phyloP scores from a whole-genome alignment of 1,140 invertebrate species.

The Periplaneta americana region DNA sequence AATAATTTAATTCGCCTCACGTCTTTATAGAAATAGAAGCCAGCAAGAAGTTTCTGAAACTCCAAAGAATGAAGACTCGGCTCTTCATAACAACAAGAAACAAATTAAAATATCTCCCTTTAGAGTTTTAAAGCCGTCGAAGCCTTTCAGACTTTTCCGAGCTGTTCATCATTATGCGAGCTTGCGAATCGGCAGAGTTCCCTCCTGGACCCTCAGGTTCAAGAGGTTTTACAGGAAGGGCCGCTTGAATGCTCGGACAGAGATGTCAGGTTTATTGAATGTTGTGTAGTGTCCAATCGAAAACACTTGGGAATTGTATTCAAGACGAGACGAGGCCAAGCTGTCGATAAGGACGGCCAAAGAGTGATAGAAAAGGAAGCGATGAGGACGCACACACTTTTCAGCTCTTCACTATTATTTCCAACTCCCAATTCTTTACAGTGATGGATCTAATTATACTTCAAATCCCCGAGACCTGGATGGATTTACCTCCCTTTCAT shows the following conservation, averaged over 20 bases:
- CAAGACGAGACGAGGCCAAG: not conserved
- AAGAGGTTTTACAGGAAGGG: not conserved
- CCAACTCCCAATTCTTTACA: not conserved
- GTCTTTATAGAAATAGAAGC: no score
- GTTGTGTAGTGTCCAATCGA: not conserved
- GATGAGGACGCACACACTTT: not conserved
- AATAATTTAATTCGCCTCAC: no score
- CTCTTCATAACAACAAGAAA: no score
- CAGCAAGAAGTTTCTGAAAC: no score
- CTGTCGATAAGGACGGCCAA: not conserved
- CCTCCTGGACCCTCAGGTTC: not conserved
- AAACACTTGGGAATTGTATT: constrained; percentile 4
- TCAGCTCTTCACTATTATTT: not conserved
- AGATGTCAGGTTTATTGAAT: not conserved
- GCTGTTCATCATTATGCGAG: not conserved
- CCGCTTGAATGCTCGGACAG: not conserved
- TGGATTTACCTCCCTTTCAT: no score
- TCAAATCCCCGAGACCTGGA: no score
- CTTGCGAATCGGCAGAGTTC: no score
- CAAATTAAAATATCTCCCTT: no score
- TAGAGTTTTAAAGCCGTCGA: no score
- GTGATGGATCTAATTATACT: no score
- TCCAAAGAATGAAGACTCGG: no score
- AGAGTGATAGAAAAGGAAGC: not conserved
- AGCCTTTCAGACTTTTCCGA: no score